A percentile compares a stretch with the other conserved stretches of the same genome.
phyloP scores from a whole-genome alignment of 2,113 vertebrate species.

The Ictalurus punctatus region DNA sequence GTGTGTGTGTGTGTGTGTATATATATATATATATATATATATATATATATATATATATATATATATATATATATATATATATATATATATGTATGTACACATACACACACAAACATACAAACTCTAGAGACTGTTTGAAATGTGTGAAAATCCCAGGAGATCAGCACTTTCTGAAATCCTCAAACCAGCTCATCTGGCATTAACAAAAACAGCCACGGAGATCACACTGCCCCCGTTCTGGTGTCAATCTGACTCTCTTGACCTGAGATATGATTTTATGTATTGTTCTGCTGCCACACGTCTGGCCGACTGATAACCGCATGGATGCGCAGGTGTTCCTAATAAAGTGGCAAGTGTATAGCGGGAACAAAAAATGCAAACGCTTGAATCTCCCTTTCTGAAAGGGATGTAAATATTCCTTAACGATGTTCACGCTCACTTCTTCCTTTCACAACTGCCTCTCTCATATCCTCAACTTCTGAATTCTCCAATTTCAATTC shows the following conservation, averaged over 20 bases:
- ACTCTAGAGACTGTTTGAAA: not conserved
- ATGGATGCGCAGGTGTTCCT: not conserved
- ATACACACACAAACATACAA: too few species aligned
- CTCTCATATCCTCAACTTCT: not conserved
- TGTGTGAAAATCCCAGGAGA: not conserved
- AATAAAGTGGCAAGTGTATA: not conserved
- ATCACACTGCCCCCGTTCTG: not conserved
- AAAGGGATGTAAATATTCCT: not conserved
- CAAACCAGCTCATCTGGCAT: not conserved
- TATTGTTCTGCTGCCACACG: not conserved
- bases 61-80: too few species aligned
- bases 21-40: too few species aligned
- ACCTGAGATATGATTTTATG: not conserved
- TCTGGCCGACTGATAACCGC: not conserved
- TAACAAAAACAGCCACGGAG: not conserved
- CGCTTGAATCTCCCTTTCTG: not conserved
- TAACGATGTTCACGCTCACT: too few species aligned
- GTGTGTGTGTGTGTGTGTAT: too few species aligned
- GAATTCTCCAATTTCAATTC: not conserved
- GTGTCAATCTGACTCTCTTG: not conserved
- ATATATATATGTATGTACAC: too few species aligned
- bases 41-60: too few species aligned
- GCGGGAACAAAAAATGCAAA: not conserved
- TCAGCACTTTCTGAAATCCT: not conserved
- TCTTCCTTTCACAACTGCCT: not conserved